These are phyloP conservation scores for Chrysolina haemoptera DNA, from an alignment of 2,888 invertebrate genomes.

Conservation along the genomic window DNA sequence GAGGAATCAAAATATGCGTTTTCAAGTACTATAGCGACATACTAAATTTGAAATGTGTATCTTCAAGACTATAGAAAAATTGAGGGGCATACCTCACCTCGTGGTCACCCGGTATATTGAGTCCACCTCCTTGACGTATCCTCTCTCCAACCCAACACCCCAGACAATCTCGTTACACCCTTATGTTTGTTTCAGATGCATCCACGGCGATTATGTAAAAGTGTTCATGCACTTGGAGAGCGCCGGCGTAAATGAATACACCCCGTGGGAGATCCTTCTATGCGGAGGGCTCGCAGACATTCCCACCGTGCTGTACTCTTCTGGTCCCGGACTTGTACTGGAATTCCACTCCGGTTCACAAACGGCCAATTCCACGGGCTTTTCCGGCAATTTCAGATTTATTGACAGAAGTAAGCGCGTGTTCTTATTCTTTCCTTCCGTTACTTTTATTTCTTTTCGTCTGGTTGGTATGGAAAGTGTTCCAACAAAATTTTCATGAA, in stretches of 20 bases:
- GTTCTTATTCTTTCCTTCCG: slow-evolving; percentile 21
- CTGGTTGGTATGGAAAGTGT: not conserved
- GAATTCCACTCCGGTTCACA: slow-evolving; percentile 79
- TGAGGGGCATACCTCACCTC: too few relatives aligned
- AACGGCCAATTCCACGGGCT: slow-evolving; percentile 77
- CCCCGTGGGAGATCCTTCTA: slow-evolving; percentile 81
- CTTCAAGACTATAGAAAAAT: too few relatives aligned
- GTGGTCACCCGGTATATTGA: too few relatives aligned
- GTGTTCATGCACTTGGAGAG: slow-evolving; percentile 84
- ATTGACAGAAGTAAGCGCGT: slow-evolving; percentile 80
- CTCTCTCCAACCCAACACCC: too few relatives aligned
- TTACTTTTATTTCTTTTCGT: not conserved
- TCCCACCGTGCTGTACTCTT: slow-evolving; percentile 83
- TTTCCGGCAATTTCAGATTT: slow-evolving; percentile 83
- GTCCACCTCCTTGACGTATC: too few relatives aligned
- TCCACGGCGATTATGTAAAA: slow-evolving; percentile 83
- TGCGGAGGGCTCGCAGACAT: slow-evolving; percentile 81
- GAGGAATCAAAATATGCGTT: too few relatives aligned
- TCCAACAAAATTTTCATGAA: not conserved
- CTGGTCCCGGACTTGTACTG: slow-evolving; percentile 80
- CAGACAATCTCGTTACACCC: not conserved
- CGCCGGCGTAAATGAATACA: slow-evolving; percentile 81
- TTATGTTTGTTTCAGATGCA: slow-evolving; percentile 77
- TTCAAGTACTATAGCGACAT: too few relatives aligned
- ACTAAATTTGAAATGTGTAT: too few relatives aligned